phyloP scores from a whole-genome alignment of 2,113 vertebrate genomes.

The Heloderma charlesbogerti region DNA sequence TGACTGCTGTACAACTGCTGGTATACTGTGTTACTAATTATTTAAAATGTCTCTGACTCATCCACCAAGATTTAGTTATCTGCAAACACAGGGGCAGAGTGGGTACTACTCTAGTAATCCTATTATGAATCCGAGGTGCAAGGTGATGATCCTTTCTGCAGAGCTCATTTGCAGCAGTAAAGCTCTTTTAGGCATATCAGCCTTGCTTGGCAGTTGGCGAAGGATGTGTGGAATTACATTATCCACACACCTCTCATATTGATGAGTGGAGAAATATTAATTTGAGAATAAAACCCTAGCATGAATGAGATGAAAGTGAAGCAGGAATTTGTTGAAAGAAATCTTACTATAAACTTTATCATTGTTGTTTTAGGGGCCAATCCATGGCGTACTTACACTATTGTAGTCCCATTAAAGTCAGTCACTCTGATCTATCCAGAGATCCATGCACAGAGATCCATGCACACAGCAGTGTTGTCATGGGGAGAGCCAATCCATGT shows the following conservation, averaged over 20 bases:
- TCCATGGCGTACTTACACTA: background rate
- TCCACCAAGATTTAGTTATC: slow-evolving; percentile 6
- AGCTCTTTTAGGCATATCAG: slow-evolving; percentile 22
- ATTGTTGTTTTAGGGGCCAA: background rate
- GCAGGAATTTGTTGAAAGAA: background rate
- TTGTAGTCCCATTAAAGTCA: background rate
- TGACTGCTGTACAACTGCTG: background rate
- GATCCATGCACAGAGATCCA: background rate
- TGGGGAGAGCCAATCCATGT: background rate
- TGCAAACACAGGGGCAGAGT: slow-evolving; percentile 20
- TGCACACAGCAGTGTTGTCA: background rate
- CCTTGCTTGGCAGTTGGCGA: background rate
- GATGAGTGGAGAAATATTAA: background rate
- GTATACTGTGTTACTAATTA: background rate
- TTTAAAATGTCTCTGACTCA: slow-evolving; percentile 7
- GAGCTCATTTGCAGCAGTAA: background rate
- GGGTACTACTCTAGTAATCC: background rate
- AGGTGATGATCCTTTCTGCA: background rate
- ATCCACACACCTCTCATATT: background rate
- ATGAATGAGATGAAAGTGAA: background rate
- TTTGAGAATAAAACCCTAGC: background rate
- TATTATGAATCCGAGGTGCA: background rate
- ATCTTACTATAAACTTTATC: background rate
- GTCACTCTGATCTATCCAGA: background rate
- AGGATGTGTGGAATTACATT: background rate